A percentile compares a stretch with the other conserved stretches of the same genome.
Evolutionary conservation across 2,113 vertebrate genomes (phyloP).

Genomic region (Holacanthus passer): DNA sequence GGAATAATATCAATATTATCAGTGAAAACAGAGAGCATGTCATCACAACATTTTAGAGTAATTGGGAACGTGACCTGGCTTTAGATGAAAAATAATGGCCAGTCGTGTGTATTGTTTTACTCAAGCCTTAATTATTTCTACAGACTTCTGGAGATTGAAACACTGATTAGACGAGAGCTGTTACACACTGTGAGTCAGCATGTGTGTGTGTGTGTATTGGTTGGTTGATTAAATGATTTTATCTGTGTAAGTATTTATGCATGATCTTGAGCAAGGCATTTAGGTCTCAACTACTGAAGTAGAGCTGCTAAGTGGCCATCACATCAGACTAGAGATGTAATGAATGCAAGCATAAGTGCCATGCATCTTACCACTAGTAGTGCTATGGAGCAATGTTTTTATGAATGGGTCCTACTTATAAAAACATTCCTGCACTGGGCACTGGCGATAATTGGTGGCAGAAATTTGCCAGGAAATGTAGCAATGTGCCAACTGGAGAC

Average conservation of each 20-base stretch:
- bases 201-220: background rate
- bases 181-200: background rate
- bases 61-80: slow-evolving; percentile 73
- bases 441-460: background rate
- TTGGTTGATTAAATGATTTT: background rate
- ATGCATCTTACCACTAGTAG: background rate
- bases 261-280: background rate
- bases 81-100: slow-evolving; percentile 70
- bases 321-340: background rate
- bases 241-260: background rate
- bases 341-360: no score
- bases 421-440: background rate
- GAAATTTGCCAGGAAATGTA: background rate
- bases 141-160: slow-evolving; percentile 68
- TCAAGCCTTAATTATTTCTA: slow-evolving; percentile 67
- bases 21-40: slow-evolving; percentile 77
- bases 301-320: background rate
- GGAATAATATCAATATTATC: slow-evolving; percentile 80
- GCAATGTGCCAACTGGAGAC: background rate
- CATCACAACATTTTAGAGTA: slow-evolving; percentile 75
- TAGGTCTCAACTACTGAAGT: background rate
- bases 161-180: slow-evolving; percentile 40
- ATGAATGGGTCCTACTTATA: background rate
- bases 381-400: background rate
- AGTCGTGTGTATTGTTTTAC: slow-evolving; percentile 62